Conservation (phyloP, 2,888 invertebrate genomes). For the Linnaemya vulpina region DNA sequence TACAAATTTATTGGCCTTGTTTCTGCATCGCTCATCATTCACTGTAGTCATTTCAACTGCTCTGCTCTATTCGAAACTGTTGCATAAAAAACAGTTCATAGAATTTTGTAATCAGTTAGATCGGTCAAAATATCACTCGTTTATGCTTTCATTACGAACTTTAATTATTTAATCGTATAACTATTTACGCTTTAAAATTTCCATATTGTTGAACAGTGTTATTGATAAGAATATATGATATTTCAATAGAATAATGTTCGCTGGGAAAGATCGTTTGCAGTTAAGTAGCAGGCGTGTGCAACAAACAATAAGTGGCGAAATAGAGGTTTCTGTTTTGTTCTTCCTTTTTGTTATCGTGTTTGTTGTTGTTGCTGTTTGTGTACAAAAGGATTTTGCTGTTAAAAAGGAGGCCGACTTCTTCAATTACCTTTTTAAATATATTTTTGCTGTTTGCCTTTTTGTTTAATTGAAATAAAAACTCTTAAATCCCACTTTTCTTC, state of each 20-base stretch:
- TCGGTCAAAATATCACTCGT: too few relatives aligned
- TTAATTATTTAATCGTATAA: too few relatives aligned
- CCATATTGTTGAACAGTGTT: too few relatives aligned
- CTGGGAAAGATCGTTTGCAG: slow-evolving; percentile 4
- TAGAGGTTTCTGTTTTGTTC: slow-evolving; percentile 56
- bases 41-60: too few relatives aligned
- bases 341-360: background rate
- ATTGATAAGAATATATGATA: too few relatives aligned
- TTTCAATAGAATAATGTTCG: background rate
- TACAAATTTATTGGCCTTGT: too few relatives aligned
- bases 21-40: too few relatives aligned
- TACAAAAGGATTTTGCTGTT: slow-evolving; percentile 39
- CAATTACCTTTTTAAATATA: slow-evolving; percentile 63
- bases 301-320: slow-evolving; percentile 71
- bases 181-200: too few relatives aligned
- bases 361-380: background rate
- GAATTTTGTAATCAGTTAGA: too few relatives aligned
- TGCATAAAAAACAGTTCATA: too few relatives aligned
- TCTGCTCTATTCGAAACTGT: too few relatives aligned
- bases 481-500: slow-evolving; percentile 34
- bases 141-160: too few relatives aligned
- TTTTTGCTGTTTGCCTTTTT: slow-evolving; percentile 48
- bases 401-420: slow-evolving; percentile 64
- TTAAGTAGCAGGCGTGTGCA: slow-evolving; percentile 58
- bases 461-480: slow-evolving; percentile 68